Evolutionary conservation across 2,113 vertebrate genomes (phyloP).

Genomic region (Gambusia affinis): DNA sequence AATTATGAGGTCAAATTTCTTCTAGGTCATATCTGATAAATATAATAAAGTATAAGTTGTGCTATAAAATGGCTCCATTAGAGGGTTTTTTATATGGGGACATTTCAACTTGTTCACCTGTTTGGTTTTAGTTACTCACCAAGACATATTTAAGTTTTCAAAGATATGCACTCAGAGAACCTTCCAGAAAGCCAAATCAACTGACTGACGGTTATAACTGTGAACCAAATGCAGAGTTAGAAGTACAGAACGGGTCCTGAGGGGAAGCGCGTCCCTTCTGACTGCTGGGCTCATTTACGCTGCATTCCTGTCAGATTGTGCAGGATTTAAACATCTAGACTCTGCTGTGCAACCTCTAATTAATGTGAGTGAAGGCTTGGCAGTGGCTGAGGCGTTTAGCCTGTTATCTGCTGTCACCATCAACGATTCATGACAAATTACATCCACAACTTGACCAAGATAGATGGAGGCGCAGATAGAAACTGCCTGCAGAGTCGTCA

Average conservation of each 20-base stretch:
- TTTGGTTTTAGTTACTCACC: neutral
- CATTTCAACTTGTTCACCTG: too few relatives aligned
- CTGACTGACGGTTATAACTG: neutral
- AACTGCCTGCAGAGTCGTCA: slow-evolving; percentile 9
- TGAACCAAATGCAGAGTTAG: neutral
- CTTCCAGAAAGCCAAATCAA: neutral
- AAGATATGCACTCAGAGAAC: neutral
- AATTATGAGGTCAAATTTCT: too few relatives aligned
- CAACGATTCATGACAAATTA: slow-evolving; percentile 68
- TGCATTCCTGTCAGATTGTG: slow-evolving; percentile 20
- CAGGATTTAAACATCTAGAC: slow-evolving; percentile 18
- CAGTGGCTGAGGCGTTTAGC: slow-evolving; percentile 52
- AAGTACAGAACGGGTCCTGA: neutral
- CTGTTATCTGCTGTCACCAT: slow-evolving; percentile 63
- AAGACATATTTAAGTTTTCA: neutral
- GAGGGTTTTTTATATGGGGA: too few relatives aligned
- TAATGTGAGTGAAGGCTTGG: slow-evolving; percentile 45
- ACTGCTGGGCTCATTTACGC: slow-evolving; percentile 7
- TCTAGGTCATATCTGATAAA: too few relatives aligned
- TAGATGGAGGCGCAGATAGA: slow-evolving; percentile 56
- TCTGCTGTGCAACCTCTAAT: slow-evolving; percentile 22
- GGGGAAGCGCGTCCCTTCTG: neutral
- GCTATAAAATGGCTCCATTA: too few relatives aligned
- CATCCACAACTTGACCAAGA: slow-evolving; percentile 52
- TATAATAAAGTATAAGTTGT: too few relatives aligned